Evolutionary conservation across 2,888 invertebrate genomes (phyloP).

Genomic region (Diarsia brunnea): DNA sequence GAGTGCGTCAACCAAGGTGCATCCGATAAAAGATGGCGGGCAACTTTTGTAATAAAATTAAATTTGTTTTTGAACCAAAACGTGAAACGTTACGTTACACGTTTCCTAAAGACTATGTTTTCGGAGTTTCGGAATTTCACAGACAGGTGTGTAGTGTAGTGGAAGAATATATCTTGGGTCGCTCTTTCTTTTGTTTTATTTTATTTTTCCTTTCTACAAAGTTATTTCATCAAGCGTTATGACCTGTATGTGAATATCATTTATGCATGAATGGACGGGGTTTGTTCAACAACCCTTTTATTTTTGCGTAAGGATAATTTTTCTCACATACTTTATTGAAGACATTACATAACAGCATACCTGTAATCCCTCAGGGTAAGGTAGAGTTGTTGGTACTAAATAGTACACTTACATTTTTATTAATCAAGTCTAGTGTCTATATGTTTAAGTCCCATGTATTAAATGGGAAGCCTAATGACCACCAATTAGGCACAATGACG

Average conservation of each 20-base stretch:
- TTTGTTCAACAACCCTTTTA: background rate
- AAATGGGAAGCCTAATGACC: accelerated
- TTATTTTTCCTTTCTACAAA: background rate
- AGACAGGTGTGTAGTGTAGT: constrained; percentile 10
- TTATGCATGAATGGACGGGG: background rate
- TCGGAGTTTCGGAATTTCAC: constrained; percentile 32
- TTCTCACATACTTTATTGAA: background rate
- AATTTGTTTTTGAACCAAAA: constrained; percentile 55
- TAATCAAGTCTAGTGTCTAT: background rate
- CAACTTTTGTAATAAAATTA: constrained; percentile 62
- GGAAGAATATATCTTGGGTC: background rate
- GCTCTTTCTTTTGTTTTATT: background rate
- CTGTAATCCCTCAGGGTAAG: background rate
- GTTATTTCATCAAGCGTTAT: background rate
- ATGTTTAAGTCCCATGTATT: background rate
- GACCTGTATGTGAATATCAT: background rate
- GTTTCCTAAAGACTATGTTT: constrained; percentile 30
- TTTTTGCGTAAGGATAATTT: background rate
- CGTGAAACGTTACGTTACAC: constrained; percentile 18
- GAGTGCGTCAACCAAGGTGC: constrained; percentile 58
- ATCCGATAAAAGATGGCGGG: constrained; percentile 49
- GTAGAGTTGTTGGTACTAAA: background rate
- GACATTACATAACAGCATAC: background rate
- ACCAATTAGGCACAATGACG: background rate
- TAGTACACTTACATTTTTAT: background rate